A percentile compares a stretch with the other conserved stretches of the same genome.
These are phyloP conservation scores for Danio choprae DNA, from an alignment of 2,797 vertebrate species.

Conservation along the genomic window DNA sequence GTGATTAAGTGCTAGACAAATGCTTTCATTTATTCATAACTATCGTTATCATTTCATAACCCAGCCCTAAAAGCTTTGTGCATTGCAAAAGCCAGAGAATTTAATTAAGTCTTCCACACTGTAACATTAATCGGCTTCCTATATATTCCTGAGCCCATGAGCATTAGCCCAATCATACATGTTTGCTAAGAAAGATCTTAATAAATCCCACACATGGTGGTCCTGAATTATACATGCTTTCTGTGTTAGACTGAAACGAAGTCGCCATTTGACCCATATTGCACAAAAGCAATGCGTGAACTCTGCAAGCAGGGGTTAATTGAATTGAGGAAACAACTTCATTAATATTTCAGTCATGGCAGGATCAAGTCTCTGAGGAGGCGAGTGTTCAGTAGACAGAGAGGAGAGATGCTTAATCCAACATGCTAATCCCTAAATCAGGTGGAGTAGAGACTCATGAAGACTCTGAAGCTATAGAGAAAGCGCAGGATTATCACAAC, in stretches of 20 bases:
- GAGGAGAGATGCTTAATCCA: constrained; percentile 34
- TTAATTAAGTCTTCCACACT: neutral
- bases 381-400: constrained; percentile 43
- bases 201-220: neutral
- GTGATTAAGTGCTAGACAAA: too few species aligned
- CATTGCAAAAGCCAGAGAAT: neutral
- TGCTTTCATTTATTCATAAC: too few species aligned
- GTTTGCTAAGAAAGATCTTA: constrained; percentile 7
- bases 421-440: constrained; percentile 38
- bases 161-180: neutral
- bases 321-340: constrained; percentile 76
- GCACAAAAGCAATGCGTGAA: constrained; percentile 77
- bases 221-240: neutral
- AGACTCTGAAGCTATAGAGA: constrained; percentile 25
- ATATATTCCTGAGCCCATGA: neutral
- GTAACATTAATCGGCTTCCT: neutral
- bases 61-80: neutral
- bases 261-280: constrained; percentile 74
- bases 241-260: constrained; percentile 22
- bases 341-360: constrained; percentile 74
- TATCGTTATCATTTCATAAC: too few species aligned
- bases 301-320: constrained; percentile 80
- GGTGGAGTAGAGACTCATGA: constrained; percentile 6
- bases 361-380: constrained; percentile 69
- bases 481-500: neutral